A percentile compares a stretch with the other conserved stretches of the same genome.
These are phyloP conservation scores for Caenorhabditis sp. DNA, from an alignment of 2,888 invertebrate genomes.

Conservation along the genomic window DNA sequence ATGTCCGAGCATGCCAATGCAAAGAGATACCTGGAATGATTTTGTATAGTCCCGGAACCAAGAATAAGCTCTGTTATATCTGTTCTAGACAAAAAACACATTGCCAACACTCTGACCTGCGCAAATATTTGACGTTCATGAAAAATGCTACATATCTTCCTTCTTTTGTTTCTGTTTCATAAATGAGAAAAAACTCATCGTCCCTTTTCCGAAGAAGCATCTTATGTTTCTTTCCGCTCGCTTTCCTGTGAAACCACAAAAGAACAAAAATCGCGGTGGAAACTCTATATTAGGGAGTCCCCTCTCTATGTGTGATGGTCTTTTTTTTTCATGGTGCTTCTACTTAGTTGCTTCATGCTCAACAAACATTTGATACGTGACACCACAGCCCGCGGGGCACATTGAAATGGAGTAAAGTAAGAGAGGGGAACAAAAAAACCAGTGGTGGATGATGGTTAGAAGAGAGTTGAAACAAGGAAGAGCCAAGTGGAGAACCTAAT, in stretches of 20 bases:
- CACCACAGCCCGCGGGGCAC: conserved; percentile 38
- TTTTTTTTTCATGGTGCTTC: conserved; percentile 8
- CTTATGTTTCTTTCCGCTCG: conserved; percentile 36
- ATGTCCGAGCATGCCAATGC: conserved; percentile 79
- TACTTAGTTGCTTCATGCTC: conserved; percentile 33
- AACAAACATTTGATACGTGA: conserved; percentile 58
- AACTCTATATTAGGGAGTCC: conserved; percentile 14
- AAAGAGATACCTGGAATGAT: conserved; percentile 75
- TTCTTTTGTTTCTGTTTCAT: not conserved
- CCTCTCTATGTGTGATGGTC: conserved; percentile 32
- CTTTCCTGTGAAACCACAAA: conserved; percentile 22
- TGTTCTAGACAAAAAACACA: conserved; percentile 23
- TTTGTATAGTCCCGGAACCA: too few relatives aligned
- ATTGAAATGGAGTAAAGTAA: conserved; percentile 28
- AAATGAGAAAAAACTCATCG: not conserved
- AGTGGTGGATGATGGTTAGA: not conserved
- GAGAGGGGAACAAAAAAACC: not conserved
- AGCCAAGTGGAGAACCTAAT: conserved; percentile 40
- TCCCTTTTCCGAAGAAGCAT: conserved; percentile 11
- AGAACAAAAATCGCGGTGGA: conserved; percentile 55
- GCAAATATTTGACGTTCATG: conserved; percentile 41
- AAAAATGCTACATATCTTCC: conserved; percentile 23
- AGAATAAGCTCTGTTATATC: not conserved
- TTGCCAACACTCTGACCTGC: conserved; percentile 28
- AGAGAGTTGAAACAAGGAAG: conserved; percentile 49